Evolutionary conservation across 2,888 invertebrate species (phyloP).

Genomic region (Hypomecis atomaria): DNA sequence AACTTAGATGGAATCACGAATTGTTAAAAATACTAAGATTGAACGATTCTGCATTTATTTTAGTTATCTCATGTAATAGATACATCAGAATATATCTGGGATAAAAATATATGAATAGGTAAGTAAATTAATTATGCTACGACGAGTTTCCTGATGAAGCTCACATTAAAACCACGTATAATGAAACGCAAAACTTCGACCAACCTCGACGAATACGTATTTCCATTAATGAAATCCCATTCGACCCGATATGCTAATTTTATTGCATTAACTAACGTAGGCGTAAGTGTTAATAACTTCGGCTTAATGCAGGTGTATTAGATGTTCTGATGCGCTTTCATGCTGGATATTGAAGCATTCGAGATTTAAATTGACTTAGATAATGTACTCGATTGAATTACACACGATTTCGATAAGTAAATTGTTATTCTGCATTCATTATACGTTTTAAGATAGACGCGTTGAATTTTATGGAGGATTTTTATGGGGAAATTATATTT

Average conservation of each 20-base stretch:
- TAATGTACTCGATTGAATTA: slow-evolving; percentile 25
- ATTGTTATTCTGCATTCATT: slow-evolving; percentile 21
- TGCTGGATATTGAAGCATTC: slow-evolving; percentile 3
- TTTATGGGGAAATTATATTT: not conserved
- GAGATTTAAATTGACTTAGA: slow-evolving; percentile 24
- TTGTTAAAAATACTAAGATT: no score
- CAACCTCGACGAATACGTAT: slow-evolving; percentile 21
- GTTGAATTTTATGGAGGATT: slow-evolving; percentile 7
- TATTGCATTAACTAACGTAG: slow-evolving; percentile 44
- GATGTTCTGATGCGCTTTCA: slow-evolving; percentile 21
- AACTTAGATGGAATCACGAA: no score
- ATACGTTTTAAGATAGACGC: slow-evolving; percentile 7
- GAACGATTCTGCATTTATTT: no score
- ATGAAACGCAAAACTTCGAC: slow-evolving; percentile 8
- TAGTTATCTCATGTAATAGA: no score
- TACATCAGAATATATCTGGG: no score
- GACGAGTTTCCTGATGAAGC: no score
- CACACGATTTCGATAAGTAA: slow-evolving; percentile 11
- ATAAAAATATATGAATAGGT: no score
- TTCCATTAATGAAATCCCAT: slow-evolving; percentile 48
- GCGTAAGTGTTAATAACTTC: slow-evolving; percentile 37
- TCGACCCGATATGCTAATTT: slow-evolving; percentile 49
- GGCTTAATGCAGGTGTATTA: slow-evolving; percentile 34
- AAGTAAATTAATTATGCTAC: no score
- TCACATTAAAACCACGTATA: not conserved